phyloP scores from a whole-genome alignment of 2,797 vertebrate species.

The Bufotes viridis region DNA sequence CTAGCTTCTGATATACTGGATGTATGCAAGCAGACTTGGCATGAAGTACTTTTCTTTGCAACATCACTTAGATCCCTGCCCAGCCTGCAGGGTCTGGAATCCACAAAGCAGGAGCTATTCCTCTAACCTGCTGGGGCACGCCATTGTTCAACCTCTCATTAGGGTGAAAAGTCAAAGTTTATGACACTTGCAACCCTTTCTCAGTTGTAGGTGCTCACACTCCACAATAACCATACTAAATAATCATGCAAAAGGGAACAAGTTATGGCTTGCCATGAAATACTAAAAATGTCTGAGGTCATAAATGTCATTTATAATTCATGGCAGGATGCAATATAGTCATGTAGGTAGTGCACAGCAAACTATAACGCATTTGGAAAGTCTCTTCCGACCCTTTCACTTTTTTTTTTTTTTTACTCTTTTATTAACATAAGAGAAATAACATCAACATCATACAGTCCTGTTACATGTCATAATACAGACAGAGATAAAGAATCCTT shows the following conservation, averaged over 20 bases:
- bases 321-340: background rate
- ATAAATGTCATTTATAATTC: background rate
- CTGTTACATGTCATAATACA: too few species aligned
- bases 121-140: conserved; percentile 37
- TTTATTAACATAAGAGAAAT: too few species aligned
- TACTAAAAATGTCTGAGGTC: background rate
- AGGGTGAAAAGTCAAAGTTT: conserved; percentile 50
- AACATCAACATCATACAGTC: too few species aligned
- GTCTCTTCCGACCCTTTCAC: too few species aligned
- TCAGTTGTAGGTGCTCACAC: background rate
- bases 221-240: conserved; percentile 14
- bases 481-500: too few species aligned
- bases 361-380: background rate
- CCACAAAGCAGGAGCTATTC: conserved; percentile 15
- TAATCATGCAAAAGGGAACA: conserved; percentile 18
- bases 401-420: too few species aligned
- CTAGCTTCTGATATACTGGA: background rate
- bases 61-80: conserved; percentile 35
- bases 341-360: background rate
- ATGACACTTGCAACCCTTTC: conserved; percentile 45
- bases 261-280: conserved; percentile 22
- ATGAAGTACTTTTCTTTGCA: conserved; percentile 38
- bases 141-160: background rate
- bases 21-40: conserved; percentile 7
- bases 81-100: conserved; percentile 49